A percentile compares a stretch with the other conserved stretches of the same genome.
These are phyloP conservation scores for Triplophysa bombifrons DNA, from an alignment of 2,797 vertebrate genomes.

Conservation along the genomic window DNA sequence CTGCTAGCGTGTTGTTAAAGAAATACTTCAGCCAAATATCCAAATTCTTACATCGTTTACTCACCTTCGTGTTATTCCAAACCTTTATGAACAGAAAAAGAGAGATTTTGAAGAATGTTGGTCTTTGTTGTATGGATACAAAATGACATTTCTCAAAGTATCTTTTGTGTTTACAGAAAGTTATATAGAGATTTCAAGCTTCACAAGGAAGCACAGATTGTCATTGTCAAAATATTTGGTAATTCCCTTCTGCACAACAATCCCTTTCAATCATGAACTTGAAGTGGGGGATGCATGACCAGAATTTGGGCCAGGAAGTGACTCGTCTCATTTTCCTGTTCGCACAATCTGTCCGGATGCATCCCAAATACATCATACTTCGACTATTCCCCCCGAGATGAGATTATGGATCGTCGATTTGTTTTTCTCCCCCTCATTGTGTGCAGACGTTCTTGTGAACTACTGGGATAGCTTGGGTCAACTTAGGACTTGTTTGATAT, in stretches of 20 bases:
- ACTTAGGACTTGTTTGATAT: neutral
- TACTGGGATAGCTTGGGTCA: slow-evolving; percentile 12
- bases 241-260: slow-evolving; percentile 63
- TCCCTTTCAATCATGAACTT: slow-evolving; percentile 32
- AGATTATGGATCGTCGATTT: slow-evolving; percentile 11
- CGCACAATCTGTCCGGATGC: slow-evolving; percentile 44
- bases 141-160: no score
- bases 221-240: slow-evolving; percentile 63
- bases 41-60: no score
- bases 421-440: slow-evolving; percentile 33
- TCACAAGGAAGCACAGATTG: no score
- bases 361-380: slow-evolving; percentile 28
- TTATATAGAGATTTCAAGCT: no score
- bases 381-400: slow-evolving; percentile 14
- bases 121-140: no score
- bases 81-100: no score
- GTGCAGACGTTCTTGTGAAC: slow-evolving; percentile 33
- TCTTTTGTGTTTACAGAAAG: no score
- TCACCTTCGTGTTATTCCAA: no score
- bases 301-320: slow-evolving; percentile 53
- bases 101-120: no score
- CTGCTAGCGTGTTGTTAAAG: neutral
- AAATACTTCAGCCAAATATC: no score
- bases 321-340: slow-evolving; percentile 64
- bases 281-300: slow-evolving; percentile 16